Percentiles rank a stretch among this genome's conserved stretches.
These are phyloP conservation scores for Hippocampus abdominalis DNA, from an alignment of 2,113 vertebrate genomes.

Conservation along the genomic window DNA sequence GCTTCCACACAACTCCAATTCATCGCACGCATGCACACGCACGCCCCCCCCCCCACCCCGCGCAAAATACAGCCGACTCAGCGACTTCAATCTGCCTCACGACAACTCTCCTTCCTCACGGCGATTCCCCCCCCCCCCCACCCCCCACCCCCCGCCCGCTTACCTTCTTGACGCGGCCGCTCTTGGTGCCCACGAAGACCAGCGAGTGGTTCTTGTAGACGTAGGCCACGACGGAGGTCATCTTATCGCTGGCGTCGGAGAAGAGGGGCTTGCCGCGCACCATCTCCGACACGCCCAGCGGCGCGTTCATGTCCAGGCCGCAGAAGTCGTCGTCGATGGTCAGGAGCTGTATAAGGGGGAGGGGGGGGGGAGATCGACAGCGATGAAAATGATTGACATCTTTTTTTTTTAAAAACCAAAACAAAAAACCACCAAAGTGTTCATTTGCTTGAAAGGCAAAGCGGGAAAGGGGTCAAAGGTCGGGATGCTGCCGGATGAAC, in stretches of 20 bases:
- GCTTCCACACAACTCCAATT: slow-evolving; percentile 40
- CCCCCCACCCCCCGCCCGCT: too few species aligned
- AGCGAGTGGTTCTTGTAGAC: slow-evolving; percentile 98
- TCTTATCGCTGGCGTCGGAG: slow-evolving; percentile 87
- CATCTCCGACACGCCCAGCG: slow-evolving; percentile 94
- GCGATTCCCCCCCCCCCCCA: too few species aligned
- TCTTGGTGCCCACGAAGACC: slow-evolving; percentile 95
- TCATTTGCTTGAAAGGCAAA: background rate
- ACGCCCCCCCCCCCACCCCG: slow-evolving; percentile 33
- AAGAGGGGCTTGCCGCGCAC: slow-evolving; percentile 88
- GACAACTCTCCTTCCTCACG: slow-evolving; percentile 48
- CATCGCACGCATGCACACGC: slow-evolving; percentile 29
- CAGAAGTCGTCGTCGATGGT: slow-evolving; percentile 98
- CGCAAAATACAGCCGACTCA: slow-evolving; percentile 55
- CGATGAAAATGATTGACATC: background rate
- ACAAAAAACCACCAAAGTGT: background rate
- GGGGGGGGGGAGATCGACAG: background rate
- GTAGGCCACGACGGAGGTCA: slow-evolving; percentile 94
- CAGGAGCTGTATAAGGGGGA: slow-evolving; percentile 75
- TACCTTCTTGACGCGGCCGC: slow-evolving; percentile 96
- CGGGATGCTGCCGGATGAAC: background rate
- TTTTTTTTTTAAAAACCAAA: too few species aligned
- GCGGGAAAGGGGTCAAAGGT: slow-evolving; percentile 8
- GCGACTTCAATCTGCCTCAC: slow-evolving; percentile 60
- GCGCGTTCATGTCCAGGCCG: slow-evolving; percentile 98